phyloP scores from a whole-genome alignment of 1,140 invertebrate species.

The Aleiodes sp. region DNA sequence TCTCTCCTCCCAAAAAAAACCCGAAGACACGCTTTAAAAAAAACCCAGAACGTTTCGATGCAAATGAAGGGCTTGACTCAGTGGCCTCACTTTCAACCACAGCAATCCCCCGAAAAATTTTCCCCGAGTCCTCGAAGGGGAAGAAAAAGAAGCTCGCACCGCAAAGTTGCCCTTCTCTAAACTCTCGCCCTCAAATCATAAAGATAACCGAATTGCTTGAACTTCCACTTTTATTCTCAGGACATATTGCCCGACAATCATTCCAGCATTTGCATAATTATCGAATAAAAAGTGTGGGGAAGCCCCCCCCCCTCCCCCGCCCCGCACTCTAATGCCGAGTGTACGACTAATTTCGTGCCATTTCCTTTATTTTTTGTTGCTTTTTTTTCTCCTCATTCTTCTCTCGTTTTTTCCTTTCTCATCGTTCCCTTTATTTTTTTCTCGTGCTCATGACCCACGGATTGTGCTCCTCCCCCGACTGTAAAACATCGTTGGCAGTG shows the following conservation, averaged over 20 bases:
- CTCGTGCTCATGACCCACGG: neutral
- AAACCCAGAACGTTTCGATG: constrained; percentile 58
- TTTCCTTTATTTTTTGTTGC: constrained; percentile 39
- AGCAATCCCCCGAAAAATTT: constrained; percentile 11
- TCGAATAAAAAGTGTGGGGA: constrained; percentile 58
- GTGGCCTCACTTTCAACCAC: constrained; percentile 34
- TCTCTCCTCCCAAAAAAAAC: constrained; percentile 54
- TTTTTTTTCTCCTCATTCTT: constrained; percentile 36
- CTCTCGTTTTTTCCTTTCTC: constrained; percentile 9
- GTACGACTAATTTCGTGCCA: constrained; percentile 55
- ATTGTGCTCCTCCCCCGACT: constrained; percentile 10
- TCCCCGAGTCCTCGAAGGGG: neutral
- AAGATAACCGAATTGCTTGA: constrained; percentile 64
- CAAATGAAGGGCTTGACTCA: constrained; percentile 61
- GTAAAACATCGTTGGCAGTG: constrained; percentile 26
- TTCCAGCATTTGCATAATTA: constrained; percentile 66
- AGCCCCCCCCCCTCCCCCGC: neutral
- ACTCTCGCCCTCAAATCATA: constrained; percentile 53
- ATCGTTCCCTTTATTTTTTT: constrained; percentile 20
- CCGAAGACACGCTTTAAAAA: constrained; percentile 43
- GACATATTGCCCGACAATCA: constrained; percentile 65
- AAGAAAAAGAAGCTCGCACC: constrained; percentile 3
- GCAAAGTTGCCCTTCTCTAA: constrained; percentile 8
- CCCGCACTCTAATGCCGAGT: constrained; percentile 26
- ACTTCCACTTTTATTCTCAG: constrained; percentile 58